A percentile compares a stretch with the other conserved stretches of the same genome.
phyloP scores from a whole-genome alignment of 1,140 invertebrate genomes.

The Penaeus chinensis region DNA sequence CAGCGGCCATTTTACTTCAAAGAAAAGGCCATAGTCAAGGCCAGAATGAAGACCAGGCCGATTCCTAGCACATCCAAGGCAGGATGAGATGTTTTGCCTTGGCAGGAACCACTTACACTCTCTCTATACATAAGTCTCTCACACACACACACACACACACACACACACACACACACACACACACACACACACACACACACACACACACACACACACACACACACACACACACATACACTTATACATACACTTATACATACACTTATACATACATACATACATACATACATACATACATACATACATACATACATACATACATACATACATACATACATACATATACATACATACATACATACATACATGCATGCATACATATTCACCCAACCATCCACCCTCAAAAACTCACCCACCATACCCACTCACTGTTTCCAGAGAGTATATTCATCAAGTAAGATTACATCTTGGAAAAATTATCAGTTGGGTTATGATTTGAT shows the following conservation, averaged over 20 bases:
- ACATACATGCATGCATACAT: not conserved
- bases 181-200: not conserved
- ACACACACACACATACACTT: not conserved
- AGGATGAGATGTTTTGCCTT: no score
- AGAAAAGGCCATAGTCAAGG: no score
- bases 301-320: not conserved
- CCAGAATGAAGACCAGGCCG: no score
- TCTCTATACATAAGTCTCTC: no score
- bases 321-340: constrained; percentile 19
- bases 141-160: not conserved
- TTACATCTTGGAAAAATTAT: not conserved
- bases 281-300: not conserved
- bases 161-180: not conserved
- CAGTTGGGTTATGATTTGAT: not conserved
- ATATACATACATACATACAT: constrained; percentile 9
- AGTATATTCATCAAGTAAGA: not conserved
- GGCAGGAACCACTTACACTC: no score
- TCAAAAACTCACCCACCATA: no score
- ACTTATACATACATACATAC: not conserved
- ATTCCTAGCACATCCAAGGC: no score
- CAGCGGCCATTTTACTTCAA: no score
- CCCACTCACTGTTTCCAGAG: constrained; percentile 2
- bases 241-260: not conserved
- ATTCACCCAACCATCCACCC: not conserved
- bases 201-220: constrained; percentile 5